Evolutionary conservation across 2,888 invertebrate genomes (phyloP).

Genomic region (Campaea margaritaria): DNA sequence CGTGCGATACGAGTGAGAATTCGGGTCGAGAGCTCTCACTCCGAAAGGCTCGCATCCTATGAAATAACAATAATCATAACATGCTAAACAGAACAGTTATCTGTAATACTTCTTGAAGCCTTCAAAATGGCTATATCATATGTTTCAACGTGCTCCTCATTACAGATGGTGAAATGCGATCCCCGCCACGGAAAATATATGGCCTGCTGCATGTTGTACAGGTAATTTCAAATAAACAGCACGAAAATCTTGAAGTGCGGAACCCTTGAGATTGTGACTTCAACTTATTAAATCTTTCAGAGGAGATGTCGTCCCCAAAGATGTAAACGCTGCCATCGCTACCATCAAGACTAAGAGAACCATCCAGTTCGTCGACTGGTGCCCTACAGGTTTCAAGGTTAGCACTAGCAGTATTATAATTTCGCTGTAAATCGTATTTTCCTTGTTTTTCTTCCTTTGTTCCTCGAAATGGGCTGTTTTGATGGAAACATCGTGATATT

Average conservation of each 20-base stretch:
- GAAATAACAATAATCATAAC: no score
- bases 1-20: no score
- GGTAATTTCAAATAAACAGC: slow-evolving; percentile 57
- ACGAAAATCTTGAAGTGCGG: background rate
- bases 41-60: no score
- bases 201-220: slow-evolving; percentile 97
- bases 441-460: background rate
- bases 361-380: slow-evolving; percentile 96
- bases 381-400: slow-evolving; percentile 91
- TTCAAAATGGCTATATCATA: no score
- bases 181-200: slow-evolving; percentile 96
- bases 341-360: slow-evolving; percentile 97
- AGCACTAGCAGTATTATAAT: background rate
- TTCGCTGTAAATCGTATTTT: background rate
- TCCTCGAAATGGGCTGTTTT: no score
- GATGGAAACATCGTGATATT: no score
- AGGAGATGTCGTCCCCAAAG: slow-evolving; percentile 97
- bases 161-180: slow-evolving; percentile 96
- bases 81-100: no score
- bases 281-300: slow-evolving; percentile 70
- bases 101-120: no score
- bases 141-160: no score
- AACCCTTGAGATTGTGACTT: background rate
- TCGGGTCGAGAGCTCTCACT: no score
- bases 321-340: slow-evolving; percentile 96